Percentiles rank a stretch among this genome's conserved stretches.
Evolutionary conservation across 2,797 vertebrate genomes (phyloP).

Genomic region (Pangasius macronema): DNA sequence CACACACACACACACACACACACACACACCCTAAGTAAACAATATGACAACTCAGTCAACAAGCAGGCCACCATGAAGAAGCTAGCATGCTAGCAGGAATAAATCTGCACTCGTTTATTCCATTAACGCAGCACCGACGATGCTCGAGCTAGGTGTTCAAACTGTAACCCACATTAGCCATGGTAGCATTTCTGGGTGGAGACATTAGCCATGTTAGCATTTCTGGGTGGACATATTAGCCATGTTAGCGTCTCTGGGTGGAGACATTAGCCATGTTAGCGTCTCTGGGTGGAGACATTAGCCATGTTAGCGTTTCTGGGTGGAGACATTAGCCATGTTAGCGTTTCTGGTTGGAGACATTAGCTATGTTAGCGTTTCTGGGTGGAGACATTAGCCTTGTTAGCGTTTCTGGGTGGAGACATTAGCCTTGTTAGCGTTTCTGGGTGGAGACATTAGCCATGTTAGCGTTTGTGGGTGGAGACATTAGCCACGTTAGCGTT

Average conservation of each 20-base stretch:
- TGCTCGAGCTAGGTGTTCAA: not conserved
- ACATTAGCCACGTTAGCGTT: not conserved
- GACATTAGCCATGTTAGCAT: not conserved
- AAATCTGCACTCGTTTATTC: not conserved
- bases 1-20: slow-evolving; percentile 68
- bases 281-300: not conserved
- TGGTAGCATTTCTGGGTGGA: not conserved
- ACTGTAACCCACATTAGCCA: not conserved
- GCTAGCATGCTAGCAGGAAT: not conserved
- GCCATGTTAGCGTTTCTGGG: too few species aligned
- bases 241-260: not conserved
- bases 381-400: not conserved
- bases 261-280: not conserved
- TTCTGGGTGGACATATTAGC: not conserved
- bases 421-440: not conserved
- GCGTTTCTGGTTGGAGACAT: not conserved
- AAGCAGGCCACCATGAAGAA: not conserved
- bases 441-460: not conserved
- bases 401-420: not conserved
- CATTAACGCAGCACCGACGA: not conserved
- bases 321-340: too few species aligned
- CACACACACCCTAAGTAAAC: slow-evolving; percentile 37
- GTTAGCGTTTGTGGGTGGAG: not conserved
- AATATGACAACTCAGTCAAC: not conserved
- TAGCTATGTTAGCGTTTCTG: too few species aligned